These are phyloP conservation scores for Heliconius congener DNA, from an alignment of 1,140 invertebrate species.

Conservation along the genomic window DNA sequence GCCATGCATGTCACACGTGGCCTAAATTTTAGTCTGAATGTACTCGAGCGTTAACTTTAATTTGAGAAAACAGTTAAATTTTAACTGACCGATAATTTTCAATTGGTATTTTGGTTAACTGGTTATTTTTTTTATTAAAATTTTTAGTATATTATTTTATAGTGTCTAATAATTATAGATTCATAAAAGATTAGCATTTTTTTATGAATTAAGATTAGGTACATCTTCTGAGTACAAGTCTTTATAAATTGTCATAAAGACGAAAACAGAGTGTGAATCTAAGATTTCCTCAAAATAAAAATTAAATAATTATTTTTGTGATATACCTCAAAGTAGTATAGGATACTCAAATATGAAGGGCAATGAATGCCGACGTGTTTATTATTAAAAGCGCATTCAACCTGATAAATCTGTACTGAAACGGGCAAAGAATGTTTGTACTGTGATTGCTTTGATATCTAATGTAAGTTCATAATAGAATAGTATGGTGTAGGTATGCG, in stretches of 20 bases:
- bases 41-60: not conserved
- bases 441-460: constrained; percentile 38
- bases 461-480: constrained; percentile 18
- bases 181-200: too few species aligned
- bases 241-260: too few species aligned
- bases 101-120: not conserved
- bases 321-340: constrained; percentile 32
- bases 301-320: not conserved
- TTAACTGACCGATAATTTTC: not conserved
- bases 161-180: too few species aligned
- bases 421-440: constrained; percentile 36
- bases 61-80: not conserved
- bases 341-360: constrained; percentile 54
- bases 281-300: too few species aligned
- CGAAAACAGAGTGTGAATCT: too few species aligned
- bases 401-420: constrained; percentile 42
- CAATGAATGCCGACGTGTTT: constrained; percentile 40
- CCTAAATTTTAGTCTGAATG: constrained; percentile 11
- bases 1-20: constrained; percentile 38
- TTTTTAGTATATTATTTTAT: not conserved
- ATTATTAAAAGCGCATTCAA: constrained; percentile 43
- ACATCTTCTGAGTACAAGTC: too few species aligned
- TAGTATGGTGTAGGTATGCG: not conserved
- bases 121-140: not conserved
- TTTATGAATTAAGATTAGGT: too few species aligned